phyloP scores from a whole-genome alignment of 2,888 invertebrate species.

The Gymnocheta viridis region DNA sequence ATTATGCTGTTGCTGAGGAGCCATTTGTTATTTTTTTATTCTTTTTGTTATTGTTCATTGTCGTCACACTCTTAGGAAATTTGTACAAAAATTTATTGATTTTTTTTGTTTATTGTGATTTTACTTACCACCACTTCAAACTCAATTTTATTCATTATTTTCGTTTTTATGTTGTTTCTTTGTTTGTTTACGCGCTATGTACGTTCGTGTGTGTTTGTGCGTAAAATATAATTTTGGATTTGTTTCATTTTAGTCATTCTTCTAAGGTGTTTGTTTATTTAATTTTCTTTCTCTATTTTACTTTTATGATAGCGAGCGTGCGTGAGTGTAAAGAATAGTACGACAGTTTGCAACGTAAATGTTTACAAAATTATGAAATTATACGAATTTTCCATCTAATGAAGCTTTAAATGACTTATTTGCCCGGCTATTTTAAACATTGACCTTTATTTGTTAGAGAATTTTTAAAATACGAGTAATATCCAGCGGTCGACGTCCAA shows the following conservation, averaged over 20 bases:
- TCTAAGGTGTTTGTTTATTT: constrained; percentile 47
- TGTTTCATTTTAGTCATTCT: constrained; percentile 43
- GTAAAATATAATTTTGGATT: constrained; percentile 14
- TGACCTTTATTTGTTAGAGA: no score
- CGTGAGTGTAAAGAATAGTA: neutral
- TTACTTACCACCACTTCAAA: constrained; percentile 48
- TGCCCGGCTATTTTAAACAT: no score
- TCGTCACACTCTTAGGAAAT: constrained; percentile 52
- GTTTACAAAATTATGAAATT: neutral
- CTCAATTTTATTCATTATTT: constrained; percentile 9
- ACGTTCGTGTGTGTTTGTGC: neutral
- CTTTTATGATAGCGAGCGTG: neutral
- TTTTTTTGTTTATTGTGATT: constrained; percentile 23
- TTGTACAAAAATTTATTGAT: constrained; percentile 63
- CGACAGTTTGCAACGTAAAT: neutral
- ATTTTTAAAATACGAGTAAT: no score
- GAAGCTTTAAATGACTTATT: no score
- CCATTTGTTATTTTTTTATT: constrained; percentile 12
- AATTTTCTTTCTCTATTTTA: constrained; percentile 7
- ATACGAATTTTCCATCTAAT: no score
- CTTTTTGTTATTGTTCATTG: constrained; percentile 22
- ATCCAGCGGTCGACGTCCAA: no score
- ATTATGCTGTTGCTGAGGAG: constrained; percentile 55
- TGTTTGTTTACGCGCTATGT: neutral
- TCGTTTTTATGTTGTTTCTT: neutral